A percentile compares a stretch with the other conserved stretches of the same genome.
phyloP scores from a whole-genome alignment of 1,140 invertebrate species.

The Tenebrio molitor region DNA sequence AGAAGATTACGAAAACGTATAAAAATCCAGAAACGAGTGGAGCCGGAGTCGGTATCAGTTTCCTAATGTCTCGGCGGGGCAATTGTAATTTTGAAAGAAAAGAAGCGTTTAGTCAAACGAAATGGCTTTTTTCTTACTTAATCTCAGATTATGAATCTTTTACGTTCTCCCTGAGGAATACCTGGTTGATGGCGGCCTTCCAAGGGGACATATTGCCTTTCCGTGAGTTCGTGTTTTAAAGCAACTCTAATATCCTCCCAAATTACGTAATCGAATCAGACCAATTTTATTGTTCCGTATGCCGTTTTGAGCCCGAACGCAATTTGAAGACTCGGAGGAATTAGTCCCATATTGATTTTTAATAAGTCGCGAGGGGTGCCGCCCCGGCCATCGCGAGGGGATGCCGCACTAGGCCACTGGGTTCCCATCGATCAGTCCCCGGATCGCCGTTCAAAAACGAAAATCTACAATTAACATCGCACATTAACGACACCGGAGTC shows the following conservation, averaged over 20 bases:
- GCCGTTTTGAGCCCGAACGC: slow-evolving; percentile 43
- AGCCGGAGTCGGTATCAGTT: slow-evolving; percentile 36
- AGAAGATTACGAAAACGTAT: slow-evolving; percentile 32
- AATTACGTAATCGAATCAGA: slow-evolving; percentile 48
- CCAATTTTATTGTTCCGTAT: slow-evolving; percentile 46
- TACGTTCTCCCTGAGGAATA: slow-evolving; percentile 62
- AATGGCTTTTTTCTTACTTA: slow-evolving; percentile 62
- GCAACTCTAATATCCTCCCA: slow-evolving; percentile 49
- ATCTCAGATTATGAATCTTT: slow-evolving; percentile 65
- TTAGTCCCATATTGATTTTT: slow-evolving; percentile 40
- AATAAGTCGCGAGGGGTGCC: slow-evolving; percentile 34
- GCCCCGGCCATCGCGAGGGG: slow-evolving; percentile 13
- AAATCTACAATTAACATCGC: too few species aligned
- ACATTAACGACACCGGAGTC: too few species aligned
- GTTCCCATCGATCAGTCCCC: slow-evolving; percentile 42
- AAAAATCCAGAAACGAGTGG: slow-evolving; percentile 44
- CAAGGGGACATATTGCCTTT: slow-evolving; percentile 59
- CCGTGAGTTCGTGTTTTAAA: slow-evolving; percentile 49
- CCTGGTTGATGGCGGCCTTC: slow-evolving; percentile 60
- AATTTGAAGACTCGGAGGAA: slow-evolving; percentile 36
- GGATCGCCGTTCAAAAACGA: too few species aligned
- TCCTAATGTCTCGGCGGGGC: slow-evolving; percentile 61
- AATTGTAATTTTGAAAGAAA: slow-evolving; percentile 63
- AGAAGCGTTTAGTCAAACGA: slow-evolving; percentile 62
- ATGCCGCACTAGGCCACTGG: slow-evolving; percentile 41